Percentiles rank a stretch among this genome's conserved stretches.
Evolutionary conservation across 2,888 invertebrate species (phyloP).

Genomic region (Pyrrhia umbra): DNA sequence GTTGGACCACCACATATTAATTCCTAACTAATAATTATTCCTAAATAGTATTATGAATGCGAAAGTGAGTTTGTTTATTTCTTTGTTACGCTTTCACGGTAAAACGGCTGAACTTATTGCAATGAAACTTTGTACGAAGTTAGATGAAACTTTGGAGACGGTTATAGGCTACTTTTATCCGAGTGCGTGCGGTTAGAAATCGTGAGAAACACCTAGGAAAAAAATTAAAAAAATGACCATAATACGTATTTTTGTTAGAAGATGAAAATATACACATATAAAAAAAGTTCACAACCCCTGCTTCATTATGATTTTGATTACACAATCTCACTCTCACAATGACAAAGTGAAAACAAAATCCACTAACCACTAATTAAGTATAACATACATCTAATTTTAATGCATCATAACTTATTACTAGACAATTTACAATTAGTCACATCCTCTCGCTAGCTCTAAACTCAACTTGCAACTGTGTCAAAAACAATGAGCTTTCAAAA

Average conservation of each 20-base stretch:
- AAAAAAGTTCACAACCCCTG: neutral
- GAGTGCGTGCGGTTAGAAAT: too few species aligned
- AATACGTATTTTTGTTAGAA: too few species aligned
- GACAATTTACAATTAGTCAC: conserved; percentile 56
- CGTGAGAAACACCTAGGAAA: too few species aligned
- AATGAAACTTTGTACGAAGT: too few species aligned
- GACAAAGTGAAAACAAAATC: neutral
- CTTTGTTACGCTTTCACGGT: too few species aligned
- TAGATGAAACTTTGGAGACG: too few species aligned
- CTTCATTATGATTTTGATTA: neutral
- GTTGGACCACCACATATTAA: neutral
- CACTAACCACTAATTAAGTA: neutral
- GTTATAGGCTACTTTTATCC: too few species aligned
- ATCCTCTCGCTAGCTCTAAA: conserved; percentile 53
- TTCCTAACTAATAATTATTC: neutral
- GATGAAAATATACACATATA: too few species aligned
- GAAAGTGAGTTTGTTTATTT: too few species aligned
- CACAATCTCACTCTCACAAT: neutral
- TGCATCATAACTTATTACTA: conserved; percentile 13
- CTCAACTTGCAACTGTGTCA: conserved; percentile 73
- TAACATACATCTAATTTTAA: conserved; percentile 9
- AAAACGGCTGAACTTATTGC: too few species aligned
- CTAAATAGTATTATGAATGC: too few species aligned
- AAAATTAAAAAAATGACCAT: too few species aligned
- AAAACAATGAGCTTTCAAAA: conserved; percentile 77